Percentiles rank a stretch among this genome's conserved stretches.
Evolutionary conservation across 2,797 vertebrate species (phyloP).

Genomic region (Sibirionetta formosa): DNA sequence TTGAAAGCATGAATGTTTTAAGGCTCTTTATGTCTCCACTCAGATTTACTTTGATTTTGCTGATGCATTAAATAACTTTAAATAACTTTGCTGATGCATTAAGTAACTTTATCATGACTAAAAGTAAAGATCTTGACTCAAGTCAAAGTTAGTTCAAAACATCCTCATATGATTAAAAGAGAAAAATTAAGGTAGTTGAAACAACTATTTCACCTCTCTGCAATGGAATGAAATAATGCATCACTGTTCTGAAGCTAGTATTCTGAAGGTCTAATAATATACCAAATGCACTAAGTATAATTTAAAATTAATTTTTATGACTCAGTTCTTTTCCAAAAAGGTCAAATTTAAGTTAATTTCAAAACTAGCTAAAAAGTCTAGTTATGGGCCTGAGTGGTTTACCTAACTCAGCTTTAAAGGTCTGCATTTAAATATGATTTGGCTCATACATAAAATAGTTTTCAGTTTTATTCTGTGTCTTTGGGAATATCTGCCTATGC

Average conservation of each 20-base stretch:
- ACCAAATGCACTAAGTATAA: background rate
- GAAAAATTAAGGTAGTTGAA: background rate
- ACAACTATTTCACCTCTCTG: background rate
- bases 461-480: background rate
- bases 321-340: background rate
- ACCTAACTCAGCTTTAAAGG: background rate
- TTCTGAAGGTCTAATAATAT: background rate
- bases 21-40: conserved; percentile 22
- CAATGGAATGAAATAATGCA: background rate
- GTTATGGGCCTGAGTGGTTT: background rate
- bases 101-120: background rate
- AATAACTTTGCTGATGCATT: background rate
- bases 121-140: background rate
- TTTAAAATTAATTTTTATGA: background rate
- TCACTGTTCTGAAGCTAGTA: background rate
- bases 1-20: conserved; percentile 32
- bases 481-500: background rate
- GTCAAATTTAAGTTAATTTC: background rate
- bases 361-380: background rate
- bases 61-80: conserved; percentile 19
- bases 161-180: background rate
- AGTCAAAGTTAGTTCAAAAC: background rate
- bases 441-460: background rate
- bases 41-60: conserved; percentile 13
- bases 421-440: background rate